Evolutionary conservation across 2,888 invertebrate genomes (phyloP), one percentile per base, ranked within the genome.

Genomic region (Cetonia aurata): DNA sequence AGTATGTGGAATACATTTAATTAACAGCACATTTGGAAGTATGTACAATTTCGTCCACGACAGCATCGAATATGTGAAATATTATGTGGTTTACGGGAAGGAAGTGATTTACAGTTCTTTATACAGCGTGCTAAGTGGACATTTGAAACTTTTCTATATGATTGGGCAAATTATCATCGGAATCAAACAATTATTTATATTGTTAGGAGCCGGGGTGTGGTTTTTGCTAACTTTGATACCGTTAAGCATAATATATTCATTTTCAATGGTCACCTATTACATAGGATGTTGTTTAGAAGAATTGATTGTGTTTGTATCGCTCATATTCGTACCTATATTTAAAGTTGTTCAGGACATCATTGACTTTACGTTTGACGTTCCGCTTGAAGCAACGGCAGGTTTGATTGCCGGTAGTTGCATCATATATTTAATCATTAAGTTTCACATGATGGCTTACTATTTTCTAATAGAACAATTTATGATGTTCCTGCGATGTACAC

Each of bases 161-260:
- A 66, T 78, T n/a, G 73, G 72, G 66, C 69, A 73, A 19, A 44
- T 76, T 25, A 73, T 78, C 65, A 60, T 74, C 9, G 69, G 77
- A 33, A 44, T 78, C 6, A 82, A 80, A 73, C 74, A 79, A 42
- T 42, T 79, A 6, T 55, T 79, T 13, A 70, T 81, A 52, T 68
- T 82, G 33, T 77, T 80, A 72, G 82, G 82, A 12, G 76, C 79
- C 4, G 80, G 81, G 59, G 76, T 80, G 33, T 82, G 81, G 81
- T 81, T 81, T 74, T 70, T 75, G 19, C 53, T 81, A 53, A 80
- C 79, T 31, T 70, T 79, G 42, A 70, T 81, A 55, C 82, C 82
- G 69, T 72, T 78, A 52, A 72, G 77, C 41, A 57, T 79, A 13
- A 55, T 78, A 31, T 74, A 77, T 71, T 72, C 72, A n/a, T 71